phyloP scores from a whole-genome alignment of 2,113 vertebrate genomes.

The Indicator indicator region DNA sequence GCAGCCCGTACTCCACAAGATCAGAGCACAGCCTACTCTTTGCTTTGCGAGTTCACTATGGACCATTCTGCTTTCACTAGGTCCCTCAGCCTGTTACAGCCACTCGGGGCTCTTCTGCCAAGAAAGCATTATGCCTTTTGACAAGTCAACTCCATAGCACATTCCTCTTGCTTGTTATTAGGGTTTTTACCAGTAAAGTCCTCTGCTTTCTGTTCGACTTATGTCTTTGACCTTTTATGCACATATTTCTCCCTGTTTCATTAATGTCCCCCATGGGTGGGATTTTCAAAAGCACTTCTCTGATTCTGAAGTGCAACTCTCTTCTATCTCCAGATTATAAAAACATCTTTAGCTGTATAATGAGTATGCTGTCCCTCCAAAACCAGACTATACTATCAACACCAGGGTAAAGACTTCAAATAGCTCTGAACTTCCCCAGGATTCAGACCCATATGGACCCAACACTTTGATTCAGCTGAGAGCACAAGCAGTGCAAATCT shows the following conservation, averaged over 20 bases:
- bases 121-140: background rate
- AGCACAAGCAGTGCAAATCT: background rate
- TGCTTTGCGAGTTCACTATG: background rate
- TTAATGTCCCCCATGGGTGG: background rate
- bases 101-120: background rate
- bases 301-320: background rate
- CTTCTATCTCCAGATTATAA: background rate
- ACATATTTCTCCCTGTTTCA: slow-evolving; percentile 16
- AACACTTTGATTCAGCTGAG: background rate
- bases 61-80: background rate
- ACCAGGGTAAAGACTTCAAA: background rate
- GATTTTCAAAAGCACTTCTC: slow-evolving; percentile 9
- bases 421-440: background rate
- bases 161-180: slow-evolving; percentile 10
- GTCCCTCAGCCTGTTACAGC: background rate
- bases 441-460: background rate
- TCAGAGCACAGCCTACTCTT: background rate
- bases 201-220: slow-evolving; percentile 7
- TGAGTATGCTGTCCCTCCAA: background rate
- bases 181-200: background rate
- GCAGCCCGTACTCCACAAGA: background rate
- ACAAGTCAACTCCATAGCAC: background rate
- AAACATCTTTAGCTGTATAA: background rate
- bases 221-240: background rate
- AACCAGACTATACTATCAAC: background rate